These are phyloP conservation scores for Coenobita brevimanus DNA, from an alignment of 1,140 invertebrate genomes.

Conservation along the genomic window DNA sequence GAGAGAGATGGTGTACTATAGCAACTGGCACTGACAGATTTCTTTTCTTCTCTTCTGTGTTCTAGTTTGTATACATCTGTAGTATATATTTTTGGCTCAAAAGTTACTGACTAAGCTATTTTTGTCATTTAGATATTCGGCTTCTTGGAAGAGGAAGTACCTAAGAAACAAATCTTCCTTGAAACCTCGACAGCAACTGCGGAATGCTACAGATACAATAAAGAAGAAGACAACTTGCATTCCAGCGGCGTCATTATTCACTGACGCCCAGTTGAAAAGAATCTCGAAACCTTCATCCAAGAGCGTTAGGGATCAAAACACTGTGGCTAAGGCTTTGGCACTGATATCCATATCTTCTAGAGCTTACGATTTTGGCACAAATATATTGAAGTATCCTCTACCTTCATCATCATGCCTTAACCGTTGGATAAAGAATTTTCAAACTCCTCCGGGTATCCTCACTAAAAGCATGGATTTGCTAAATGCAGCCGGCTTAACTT, in stretches of 20 bases:
- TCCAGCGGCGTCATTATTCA: not conserved
- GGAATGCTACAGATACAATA: not conserved
- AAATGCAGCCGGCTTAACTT: not conserved
- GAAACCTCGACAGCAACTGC: not conserved
- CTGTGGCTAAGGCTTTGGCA: not conserved
- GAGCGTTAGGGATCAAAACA: not conserved
- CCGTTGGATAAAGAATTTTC: not conserved
- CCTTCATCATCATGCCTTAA: not conserved
- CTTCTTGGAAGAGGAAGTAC: slow-evolving; percentile 2
- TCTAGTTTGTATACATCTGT: too few relatives aligned
- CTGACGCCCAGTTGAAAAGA: not conserved
- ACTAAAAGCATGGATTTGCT: not conserved
- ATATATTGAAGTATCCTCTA: slow-evolving; percentile 3
- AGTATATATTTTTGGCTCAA: too few relatives aligned
- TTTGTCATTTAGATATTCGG: not conserved
- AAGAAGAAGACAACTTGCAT: not conserved
- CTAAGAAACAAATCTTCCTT: not conserved
- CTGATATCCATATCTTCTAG: slow-evolving; percentile 5
- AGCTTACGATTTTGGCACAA: not conserved
- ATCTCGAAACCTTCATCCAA: not conserved
- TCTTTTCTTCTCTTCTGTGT: too few relatives aligned
- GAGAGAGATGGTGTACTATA: too few relatives aligned
- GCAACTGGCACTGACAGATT: too few relatives aligned
- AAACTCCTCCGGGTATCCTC: not conserved
- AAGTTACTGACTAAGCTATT: too few relatives aligned